phyloP scores from a whole-genome alignment of 2,113 vertebrate species.

The Notechis scutatus region DNA sequence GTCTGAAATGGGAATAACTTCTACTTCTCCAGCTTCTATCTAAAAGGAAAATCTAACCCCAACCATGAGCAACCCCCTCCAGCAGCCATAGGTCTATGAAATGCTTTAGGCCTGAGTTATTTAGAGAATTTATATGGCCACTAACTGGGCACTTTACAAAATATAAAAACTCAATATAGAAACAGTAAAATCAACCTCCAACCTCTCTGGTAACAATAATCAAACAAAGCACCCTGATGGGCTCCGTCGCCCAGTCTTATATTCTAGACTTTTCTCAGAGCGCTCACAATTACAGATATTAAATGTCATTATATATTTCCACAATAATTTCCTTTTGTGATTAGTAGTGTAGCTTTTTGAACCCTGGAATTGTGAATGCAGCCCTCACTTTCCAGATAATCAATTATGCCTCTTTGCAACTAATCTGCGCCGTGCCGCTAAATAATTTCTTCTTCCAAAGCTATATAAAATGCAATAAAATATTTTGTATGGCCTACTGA shows the following conservation, averaged over 20 bases:
- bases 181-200: no score
- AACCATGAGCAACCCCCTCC: neutral
- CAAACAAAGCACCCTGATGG: neutral
- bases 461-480: neutral
- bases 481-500: neutral
- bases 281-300: neutral
- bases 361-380: neutral
- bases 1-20: neutral
- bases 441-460: slow-evolving; percentile 1
- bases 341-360: neutral
- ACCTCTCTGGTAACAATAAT: neutral
- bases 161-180: no score
- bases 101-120: neutral
- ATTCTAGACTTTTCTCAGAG: neutral
- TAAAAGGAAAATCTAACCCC: neutral
- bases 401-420: neutral
- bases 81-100: neutral
- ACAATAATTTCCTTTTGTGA: neutral
- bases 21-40: neutral
- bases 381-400: neutral
- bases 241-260: neutral
- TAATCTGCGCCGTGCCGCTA: neutral
- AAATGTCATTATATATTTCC: slow-evolving; percentile 4
- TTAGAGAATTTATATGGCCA: no score
- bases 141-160: no score